Evolutionary conservation across 35 echinoderm and acorn worm genomes (phyloP).

Genomic region (Chiridota heheva): DNA sequence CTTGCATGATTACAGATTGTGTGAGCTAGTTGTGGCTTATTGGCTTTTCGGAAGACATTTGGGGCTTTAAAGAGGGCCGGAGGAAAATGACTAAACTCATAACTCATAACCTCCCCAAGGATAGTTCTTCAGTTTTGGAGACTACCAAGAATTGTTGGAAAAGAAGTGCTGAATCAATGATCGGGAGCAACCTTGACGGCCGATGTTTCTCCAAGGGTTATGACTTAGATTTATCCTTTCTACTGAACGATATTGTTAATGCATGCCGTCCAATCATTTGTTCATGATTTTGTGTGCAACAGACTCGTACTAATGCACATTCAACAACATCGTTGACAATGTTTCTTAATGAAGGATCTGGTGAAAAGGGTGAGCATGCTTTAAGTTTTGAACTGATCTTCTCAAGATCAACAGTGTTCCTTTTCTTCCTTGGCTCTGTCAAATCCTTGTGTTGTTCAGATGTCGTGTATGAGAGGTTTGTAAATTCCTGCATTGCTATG

Average conservation of each 20-base stretch:
- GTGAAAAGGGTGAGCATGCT: slow-evolving; percentile 22
- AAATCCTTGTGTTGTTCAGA: slow-evolving; percentile 65
- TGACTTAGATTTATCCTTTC: slow-evolving; percentile 15
- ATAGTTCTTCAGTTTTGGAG: slow-evolving; percentile 26
- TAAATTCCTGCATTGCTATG: slow-evolving; percentile 72
- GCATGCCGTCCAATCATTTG: slow-evolving; percentile 44
- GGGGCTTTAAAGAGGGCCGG: slow-evolving; percentile 37
- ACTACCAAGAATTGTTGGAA: slow-evolving; percentile 53
- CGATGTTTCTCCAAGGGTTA: slow-evolving; percentile 23
- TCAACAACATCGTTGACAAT: slow-evolving; percentile 52
- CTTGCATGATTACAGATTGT: no score
- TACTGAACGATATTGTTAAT: slow-evolving; percentile 34
- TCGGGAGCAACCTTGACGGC: slow-evolving; percentile 25
- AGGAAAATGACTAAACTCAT: slow-evolving; percentile 45
- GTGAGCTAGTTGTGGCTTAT: slow-evolving; percentile 62
- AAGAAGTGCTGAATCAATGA: slow-evolving; percentile 51
- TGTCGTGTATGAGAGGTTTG: slow-evolving; percentile 40
- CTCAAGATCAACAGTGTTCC: slow-evolving; percentile 22
- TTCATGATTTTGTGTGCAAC: slow-evolving; percentile 44
- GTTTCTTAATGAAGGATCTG: slow-evolving; percentile 54
- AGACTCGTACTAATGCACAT: slow-evolving; percentile 46
- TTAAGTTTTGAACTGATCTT: slow-evolving; percentile 30
- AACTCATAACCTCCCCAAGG: slow-evolving; percentile 40
- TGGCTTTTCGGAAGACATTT: slow-evolving; percentile 26
- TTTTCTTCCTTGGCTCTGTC: slow-evolving; percentile 30